phyloP scores from a whole-genome alignment of 2,797 vertebrate genomes.

The Rhinophrynus dorsalis region DNA sequence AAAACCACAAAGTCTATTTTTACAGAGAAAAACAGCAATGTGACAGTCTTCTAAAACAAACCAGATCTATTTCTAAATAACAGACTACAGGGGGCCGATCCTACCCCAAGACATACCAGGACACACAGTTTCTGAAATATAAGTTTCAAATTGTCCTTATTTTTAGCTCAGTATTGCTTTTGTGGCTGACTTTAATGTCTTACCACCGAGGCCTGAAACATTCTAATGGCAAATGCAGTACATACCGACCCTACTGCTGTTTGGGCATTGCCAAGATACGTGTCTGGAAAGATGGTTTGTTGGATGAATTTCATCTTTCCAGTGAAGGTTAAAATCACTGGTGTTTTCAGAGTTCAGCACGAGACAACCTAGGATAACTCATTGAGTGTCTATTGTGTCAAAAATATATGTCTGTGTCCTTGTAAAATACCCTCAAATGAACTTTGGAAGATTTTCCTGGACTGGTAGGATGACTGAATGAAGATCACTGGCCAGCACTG shows the following conservation, averaged over 20 bases:
- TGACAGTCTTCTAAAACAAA: not conserved
- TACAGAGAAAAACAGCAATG: not conserved
- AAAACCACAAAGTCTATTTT: constrained; percentile 4
- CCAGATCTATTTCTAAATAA: not conserved
- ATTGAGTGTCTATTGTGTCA: no score
- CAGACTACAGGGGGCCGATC: not conserved
- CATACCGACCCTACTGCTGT: not conserved
- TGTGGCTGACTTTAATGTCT: constrained; percentile 12
- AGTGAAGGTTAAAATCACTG: no score
- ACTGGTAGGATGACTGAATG: no score
- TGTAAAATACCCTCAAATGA: no score
- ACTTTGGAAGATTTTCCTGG: no score
- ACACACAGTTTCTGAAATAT: not conserved
- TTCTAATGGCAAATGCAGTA: constrained; percentile 1
- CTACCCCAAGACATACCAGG: not conserved
- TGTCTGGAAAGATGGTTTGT: constrained; percentile 19
- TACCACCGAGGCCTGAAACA: not conserved
- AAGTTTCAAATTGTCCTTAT: constrained; percentile 1
- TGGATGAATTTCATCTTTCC: no score
- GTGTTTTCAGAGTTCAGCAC: no score
- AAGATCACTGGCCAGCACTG: no score
- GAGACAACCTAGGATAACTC: no score
- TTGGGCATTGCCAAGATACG: not conserved
- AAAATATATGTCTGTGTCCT: no score
- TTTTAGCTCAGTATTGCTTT: constrained; percentile 22